Evolutionary conservation across 1,140 invertebrate genomes (phyloP), one percentile per base, ranked within the genome.

Genomic region (Eupristina koningsbergeri): DNA sequence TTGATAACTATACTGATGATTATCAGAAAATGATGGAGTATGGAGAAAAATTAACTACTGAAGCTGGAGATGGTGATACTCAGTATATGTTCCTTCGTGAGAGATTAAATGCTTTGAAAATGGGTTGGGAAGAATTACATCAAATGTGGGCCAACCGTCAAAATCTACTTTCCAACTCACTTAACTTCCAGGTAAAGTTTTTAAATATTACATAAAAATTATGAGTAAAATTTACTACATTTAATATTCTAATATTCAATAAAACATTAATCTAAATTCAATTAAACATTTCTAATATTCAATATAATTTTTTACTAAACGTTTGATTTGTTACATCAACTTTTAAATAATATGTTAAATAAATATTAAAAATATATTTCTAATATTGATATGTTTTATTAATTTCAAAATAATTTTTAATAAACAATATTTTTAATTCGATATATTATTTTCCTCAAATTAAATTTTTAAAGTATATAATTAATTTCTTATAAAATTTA

Each of bases 131-230:
- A 85, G 99, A 99, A 90, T 93, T 99, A 73, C 96, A 99, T 87
- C 97, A 99, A 93, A 99, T 99, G 99, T 99, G 98, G 98, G 98
- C 99, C 89, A 99, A 99, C 93, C 93, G 98, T 73, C 98, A 99
- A 91, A 96, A 98, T 84, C 92, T 99, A 61, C 93, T 99, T 3
- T 97, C 98, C 0, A 98, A 99, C 93, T 98, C 97, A 87, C 94
- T 99, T 85, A 97, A 98, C 91, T 93, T 98, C 86, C 97, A 99
- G 93, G 77, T 78, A 63, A 78, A 71, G 29, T 29, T 29, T 64
- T 3, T 22, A 64, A 1, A 29, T 34, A 50, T 7, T 9, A 9
- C 15, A 7, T 17, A 50, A 15, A 9, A 50, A 50, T 9, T 13
- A 17, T 50, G 3, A 58, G 9, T 58, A 1, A 22, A 58, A 58